A percentile compares a stretch with the other conserved stretches of the same genome.
phyloP scores from a whole-genome alignment of 2,797 vertebrate species.

The Mormyrus proboscirostris region DNA sequence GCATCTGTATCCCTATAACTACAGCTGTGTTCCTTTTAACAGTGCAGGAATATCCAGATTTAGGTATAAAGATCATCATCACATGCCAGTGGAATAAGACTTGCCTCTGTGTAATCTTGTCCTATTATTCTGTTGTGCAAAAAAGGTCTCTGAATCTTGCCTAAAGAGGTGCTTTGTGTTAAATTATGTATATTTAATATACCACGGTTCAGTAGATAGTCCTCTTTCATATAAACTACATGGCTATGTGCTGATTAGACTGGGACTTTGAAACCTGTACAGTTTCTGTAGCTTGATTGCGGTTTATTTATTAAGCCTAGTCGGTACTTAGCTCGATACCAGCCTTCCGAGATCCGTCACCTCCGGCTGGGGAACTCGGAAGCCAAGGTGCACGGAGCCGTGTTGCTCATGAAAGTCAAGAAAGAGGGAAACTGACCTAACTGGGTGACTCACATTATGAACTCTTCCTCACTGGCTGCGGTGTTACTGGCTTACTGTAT shows the following conservation, averaged over 20 bases:
- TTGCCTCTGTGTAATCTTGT: neutral
- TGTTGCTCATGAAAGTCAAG: neutral
- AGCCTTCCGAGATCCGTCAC: neutral
- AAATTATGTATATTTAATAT: slow-evolving; percentile 21
- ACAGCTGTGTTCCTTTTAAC: slow-evolving; percentile 1
- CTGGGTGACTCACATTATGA: neutral
- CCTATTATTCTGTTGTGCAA: neutral
- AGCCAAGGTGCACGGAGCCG: neutral
- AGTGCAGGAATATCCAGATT: neutral
- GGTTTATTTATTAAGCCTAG: neutral
- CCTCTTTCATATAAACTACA: slow-evolving; percentile 16
- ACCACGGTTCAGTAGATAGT: slow-evolving; percentile 32
- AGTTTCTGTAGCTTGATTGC: neutral
- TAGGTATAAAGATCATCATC: neutral
- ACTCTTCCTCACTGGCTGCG: neutral
- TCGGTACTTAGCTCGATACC: neutral
- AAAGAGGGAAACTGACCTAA: neutral
- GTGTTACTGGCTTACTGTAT: neutral
- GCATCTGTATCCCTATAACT: neutral
- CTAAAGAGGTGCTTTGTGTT: slow-evolving; percentile 20
- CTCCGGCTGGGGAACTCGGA: neutral
- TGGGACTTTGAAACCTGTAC: neutral
- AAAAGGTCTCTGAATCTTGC: neutral
- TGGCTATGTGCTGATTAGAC: neutral
- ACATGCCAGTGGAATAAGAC: neutral